phyloP scores from a whole-genome alignment of 2,113 vertebrate species.

The Ciconia stormi region DNA sequence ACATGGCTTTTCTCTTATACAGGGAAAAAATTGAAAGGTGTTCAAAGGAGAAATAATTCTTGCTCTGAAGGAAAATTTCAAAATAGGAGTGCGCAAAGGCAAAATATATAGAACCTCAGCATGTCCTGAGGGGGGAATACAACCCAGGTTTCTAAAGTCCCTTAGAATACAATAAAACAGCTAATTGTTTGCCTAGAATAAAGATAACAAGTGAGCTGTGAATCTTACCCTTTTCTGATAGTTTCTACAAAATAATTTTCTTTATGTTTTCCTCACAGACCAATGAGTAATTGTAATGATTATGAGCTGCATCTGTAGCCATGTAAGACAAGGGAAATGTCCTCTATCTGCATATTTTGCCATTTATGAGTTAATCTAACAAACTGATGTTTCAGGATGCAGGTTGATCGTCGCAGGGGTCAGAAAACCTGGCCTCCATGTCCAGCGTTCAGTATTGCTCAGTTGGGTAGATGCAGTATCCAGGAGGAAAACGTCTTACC shows the following conservation, averaged over 20 bases:
- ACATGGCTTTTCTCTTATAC: neutral
- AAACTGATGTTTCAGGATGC: neutral
- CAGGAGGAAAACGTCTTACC: neutral
- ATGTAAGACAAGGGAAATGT: neutral
- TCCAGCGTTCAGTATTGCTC: neutral
- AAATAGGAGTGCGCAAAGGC: neutral
- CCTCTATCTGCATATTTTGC: neutral
- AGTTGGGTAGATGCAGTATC: neutral
- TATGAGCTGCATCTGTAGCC: constrained; percentile 15
- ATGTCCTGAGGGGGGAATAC: neutral
- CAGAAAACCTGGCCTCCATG: neutral
- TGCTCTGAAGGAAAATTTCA: constrained; percentile 22
- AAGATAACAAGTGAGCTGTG: constrained; percentile 5
- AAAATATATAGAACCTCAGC: neutral
- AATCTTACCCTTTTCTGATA: constrained; percentile 8
- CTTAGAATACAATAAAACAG: constrained; percentile 14
- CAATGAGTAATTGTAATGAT: constrained; percentile 43
- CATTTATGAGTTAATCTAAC: neutral
- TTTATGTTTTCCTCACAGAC: constrained; percentile 21
- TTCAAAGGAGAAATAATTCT: constrained; percentile 35
- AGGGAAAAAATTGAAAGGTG: neutral
- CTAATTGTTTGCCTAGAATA: constrained; percentile 35
- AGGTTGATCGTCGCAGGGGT: neutral
- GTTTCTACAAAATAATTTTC: constrained; percentile 15
- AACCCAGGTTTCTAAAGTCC: neutral